phyloP scores from a whole-genome alignment of 2,113 vertebrate genomes.

The Chloropsis cyanopogon region DNA sequence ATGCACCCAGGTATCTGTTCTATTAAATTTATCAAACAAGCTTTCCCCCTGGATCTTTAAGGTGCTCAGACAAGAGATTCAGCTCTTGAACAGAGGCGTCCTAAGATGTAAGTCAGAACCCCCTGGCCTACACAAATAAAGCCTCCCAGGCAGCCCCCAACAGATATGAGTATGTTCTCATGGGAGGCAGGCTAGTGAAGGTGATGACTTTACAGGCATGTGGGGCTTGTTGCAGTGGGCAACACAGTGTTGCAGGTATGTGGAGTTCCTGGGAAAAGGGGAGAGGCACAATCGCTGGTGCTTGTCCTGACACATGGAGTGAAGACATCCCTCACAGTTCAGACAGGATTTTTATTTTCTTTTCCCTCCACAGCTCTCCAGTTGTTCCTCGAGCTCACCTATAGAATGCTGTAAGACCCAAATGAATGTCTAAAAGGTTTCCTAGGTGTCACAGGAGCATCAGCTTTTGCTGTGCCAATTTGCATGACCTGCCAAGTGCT shows the following conservation, averaged over 20 bases:
- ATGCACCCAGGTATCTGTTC: neutral
- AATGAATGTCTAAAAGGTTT: neutral
- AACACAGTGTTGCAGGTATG: neutral
- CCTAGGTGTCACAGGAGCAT: neutral
- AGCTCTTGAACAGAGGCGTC: neutral
- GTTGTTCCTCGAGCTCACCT: neutral
- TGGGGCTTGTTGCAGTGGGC: neutral
- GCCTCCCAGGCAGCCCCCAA: neutral
- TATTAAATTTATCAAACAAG: neutral
- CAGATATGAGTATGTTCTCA: fast-evolving
- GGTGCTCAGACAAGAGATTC: neutral
- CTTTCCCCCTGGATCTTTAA: neutral
- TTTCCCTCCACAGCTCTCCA: neutral
- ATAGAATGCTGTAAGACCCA: neutral
- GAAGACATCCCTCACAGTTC: neutral
- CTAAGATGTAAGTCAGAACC: neutral
- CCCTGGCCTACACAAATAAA: neutral
- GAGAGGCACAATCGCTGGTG: neutral
- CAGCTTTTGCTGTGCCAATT: neutral
- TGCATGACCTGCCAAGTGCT: neutral
- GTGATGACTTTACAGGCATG: fast-evolving
- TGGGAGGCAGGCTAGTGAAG: neutral
- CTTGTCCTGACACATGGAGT: neutral
- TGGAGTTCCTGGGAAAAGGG: neutral
- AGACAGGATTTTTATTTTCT: neutral